These are phyloP conservation scores for Volucella inflata DNA, from an alignment of 2,888 invertebrate species.

Conservation along the genomic window DNA sequence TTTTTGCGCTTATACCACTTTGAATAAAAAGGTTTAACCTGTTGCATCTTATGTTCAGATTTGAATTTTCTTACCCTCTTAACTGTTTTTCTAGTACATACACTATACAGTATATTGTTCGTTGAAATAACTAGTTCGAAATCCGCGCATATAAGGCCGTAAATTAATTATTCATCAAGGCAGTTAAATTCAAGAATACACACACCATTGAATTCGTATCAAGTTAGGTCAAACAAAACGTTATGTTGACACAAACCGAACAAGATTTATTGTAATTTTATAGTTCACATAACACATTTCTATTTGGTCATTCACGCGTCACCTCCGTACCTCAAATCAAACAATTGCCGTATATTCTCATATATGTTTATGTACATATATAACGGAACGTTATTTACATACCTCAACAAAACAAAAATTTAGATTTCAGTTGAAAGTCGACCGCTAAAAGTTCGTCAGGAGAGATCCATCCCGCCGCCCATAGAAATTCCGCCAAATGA, in stretches of 20 bases:
- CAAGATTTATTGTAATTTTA: constrained; percentile 10
- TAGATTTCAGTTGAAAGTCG: constrained; percentile 82
- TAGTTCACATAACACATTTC: not conserved
- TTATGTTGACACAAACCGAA: not conserved
- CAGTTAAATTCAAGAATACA: not conserved
- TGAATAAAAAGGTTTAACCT: too few relatives aligned
- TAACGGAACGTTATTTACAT: not conserved
- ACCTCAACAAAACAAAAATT: constrained; percentile 59
- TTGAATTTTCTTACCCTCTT: too few relatives aligned
- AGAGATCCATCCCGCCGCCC: constrained; percentile 81
- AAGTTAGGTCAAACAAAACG: constrained; percentile 7
- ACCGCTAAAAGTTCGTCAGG: constrained; percentile 79
- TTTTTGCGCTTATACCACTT: too few relatives aligned
- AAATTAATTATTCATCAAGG: not conserved
- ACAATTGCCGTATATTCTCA: constrained; percentile 6
- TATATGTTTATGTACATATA: not conserved
- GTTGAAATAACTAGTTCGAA: too few relatives aligned
- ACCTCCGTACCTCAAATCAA: constrained; percentile 4
- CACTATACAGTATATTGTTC: too few relatives aligned
- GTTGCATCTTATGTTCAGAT: too few relatives aligned
- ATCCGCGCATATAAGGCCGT: too few relatives aligned
- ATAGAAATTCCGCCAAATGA: constrained; percentile 80
- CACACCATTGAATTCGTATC: not conserved
- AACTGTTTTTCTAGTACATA: too few relatives aligned
- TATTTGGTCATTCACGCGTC: constrained; percentile 27